These are phyloP conservation scores for Pegoplata infirma DNA, from an alignment of 2,888 invertebrate species.

Conservation along the genomic window DNA sequence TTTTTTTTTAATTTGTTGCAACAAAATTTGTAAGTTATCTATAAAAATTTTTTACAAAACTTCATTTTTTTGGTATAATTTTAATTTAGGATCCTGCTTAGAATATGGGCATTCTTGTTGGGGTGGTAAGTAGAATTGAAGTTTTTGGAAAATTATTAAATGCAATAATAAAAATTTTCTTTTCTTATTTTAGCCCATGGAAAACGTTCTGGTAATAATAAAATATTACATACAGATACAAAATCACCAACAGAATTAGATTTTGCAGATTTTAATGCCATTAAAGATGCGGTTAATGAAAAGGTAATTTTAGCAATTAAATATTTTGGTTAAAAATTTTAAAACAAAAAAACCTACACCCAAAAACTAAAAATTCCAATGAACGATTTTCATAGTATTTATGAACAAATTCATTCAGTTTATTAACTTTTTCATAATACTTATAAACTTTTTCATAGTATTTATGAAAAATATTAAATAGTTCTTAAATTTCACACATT, in stretches of 20 bases:
- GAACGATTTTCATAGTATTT: neutral
- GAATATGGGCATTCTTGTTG: slow-evolving; percentile 77
- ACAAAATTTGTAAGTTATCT: neutral
- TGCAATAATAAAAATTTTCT: no score
- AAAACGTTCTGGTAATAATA: slow-evolving; percentile 69
- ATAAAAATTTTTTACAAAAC: neutral
- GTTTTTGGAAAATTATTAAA: no score
- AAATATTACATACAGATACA: slow-evolving; percentile 30
- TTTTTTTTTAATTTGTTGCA: slow-evolving; percentile 41
- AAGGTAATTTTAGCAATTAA: slow-evolving; percentile 20
- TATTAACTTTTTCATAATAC: no score
- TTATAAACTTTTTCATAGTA: no score
- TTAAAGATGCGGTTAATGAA: slow-evolving; percentile 30
- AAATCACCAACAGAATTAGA: slow-evolving; percentile 39
- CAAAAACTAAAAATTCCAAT: no score
- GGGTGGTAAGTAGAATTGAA: slow-evolving; percentile 74
- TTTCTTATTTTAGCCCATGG: slow-evolving; percentile 67
- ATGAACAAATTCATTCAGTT: no score
- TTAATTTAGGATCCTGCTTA: slow-evolving; percentile 73
- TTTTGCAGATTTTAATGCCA: slow-evolving; percentile 44
- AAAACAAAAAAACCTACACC: neutral
- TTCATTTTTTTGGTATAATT: slow-evolving; percentile 6
- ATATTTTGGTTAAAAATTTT: no score
- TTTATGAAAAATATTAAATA: no score
- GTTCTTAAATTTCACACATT: no score